Evolutionary conservation across 2,113 vertebrate species (phyloP).

Genomic region (Poecilia latipinna): DNA sequence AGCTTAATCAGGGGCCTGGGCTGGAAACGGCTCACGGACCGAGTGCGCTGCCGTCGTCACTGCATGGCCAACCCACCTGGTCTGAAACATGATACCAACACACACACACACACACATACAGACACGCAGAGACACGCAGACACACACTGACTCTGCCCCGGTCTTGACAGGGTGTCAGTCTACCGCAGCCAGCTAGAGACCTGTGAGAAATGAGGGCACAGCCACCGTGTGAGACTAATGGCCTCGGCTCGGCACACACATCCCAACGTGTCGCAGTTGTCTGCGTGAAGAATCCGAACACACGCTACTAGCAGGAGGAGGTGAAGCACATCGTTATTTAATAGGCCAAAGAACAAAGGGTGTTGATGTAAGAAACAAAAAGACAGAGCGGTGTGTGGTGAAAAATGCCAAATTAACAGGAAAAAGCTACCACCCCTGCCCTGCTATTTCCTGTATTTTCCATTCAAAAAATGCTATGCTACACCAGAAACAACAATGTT

Average conservation of each 20-base stretch:
- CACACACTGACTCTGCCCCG: conserved; percentile 26
- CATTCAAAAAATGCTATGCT: neutral
- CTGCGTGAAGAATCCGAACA: no score
- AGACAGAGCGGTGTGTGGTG: neutral
- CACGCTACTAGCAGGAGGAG: neutral
- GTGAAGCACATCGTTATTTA: neutral
- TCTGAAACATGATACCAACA: conserved; percentile 61
- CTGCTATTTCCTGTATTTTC: neutral
- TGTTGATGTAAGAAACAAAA: neutral
- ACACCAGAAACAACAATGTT: no score
- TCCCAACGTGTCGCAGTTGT: neutral
- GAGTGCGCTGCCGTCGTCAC: conserved; percentile 37
- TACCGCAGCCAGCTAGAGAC: conserved; percentile 52
- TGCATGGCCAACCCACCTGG: conserved; percentile 62
- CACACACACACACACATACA: conserved; percentile 20
- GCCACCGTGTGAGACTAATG: conserved; percentile 55
- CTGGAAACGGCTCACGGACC: conserved; percentile 38
- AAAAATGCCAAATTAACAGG: neutral
- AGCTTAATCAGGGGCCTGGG: conserved; percentile 59
- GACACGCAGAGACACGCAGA: conserved; percentile 28
- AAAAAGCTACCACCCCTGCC: neutral
- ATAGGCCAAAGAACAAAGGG: neutral
- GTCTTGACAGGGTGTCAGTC: conserved; percentile 67
- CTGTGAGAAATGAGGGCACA: conserved; percentile 70
- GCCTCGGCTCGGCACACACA: conserved; percentile 28